These are phyloP conservation scores for Drosophila imparisetae DNA, from an alignment of 2,888 invertebrate species.

Conservation along the genomic window DNA sequence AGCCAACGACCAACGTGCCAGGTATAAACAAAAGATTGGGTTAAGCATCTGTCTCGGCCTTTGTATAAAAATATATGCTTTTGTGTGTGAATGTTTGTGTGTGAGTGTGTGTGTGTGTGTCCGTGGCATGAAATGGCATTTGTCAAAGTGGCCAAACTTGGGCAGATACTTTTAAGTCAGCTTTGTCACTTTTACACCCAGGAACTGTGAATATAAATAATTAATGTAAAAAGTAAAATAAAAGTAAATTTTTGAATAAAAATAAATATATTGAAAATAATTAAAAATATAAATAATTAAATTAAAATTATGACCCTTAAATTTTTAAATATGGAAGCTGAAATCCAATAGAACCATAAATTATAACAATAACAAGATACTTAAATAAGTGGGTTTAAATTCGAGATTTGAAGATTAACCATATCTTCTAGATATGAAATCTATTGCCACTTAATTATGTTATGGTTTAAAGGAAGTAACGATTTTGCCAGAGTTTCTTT, in stretches of 20 bases:
- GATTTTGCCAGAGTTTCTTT: not conserved
- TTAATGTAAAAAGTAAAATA: not conserved
- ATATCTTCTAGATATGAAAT: not conserved
- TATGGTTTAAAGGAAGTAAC: not conserved
- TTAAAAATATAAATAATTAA: not conserved
- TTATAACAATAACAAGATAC: not conserved
- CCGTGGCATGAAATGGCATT: slow-evolving; percentile 33
- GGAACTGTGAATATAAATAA: not conserved
- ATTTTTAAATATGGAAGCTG: not conserved
- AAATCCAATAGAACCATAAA: not conserved
- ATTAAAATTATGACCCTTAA: not conserved
- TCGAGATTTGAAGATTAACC: not conserved
- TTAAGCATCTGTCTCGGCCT: slow-evolving; percentile 37
- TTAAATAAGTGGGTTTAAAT: no score
- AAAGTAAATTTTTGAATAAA: not conserved
- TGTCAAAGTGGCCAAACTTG: slow-evolving; percentile 28
- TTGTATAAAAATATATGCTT: not conserved
- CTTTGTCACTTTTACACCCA: not conserved
- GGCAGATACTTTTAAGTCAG: not conserved
- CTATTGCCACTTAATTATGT: not conserved
- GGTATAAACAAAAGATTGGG: slow-evolving; percentile 61
- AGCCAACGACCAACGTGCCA: slow-evolving; percentile 16
- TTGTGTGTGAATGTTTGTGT: not conserved
- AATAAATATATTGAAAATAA: not conserved
- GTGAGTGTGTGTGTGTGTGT: slow-evolving; percentile 2